Base-by-base conservation (phyloP, 2,113 vertebrate genomes). In the Hystrix cristata region DNA sequence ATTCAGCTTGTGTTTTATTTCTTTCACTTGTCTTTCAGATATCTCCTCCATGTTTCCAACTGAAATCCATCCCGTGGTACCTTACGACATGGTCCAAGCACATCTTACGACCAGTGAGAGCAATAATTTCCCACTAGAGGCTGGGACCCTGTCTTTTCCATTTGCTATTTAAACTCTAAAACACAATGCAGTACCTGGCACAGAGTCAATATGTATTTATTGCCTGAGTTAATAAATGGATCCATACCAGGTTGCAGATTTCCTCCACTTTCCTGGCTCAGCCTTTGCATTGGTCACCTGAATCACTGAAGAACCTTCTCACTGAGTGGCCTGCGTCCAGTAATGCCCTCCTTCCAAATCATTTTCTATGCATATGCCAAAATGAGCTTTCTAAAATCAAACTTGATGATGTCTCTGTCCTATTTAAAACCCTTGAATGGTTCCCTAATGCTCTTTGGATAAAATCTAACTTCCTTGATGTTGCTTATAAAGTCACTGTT, bases 381-480 rank as follows among this genome's bases (percentile, higher is more conserved):
- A 96, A 92, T 64, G 14, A 78, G 76, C 38, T 90, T 90, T 95
- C 76, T 81, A 89, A 97, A 96, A 95, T 31, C 80, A 92, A 92
- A 93, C 83, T 71, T 90, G 57, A 92, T 86, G 55, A 87, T 90
- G 59, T 53, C 18, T 92, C 64, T 97, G 85, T 34, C 53, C 19
- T 85, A 80, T 95, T 87, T 90, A 92, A 96, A 92, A 94, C 9
- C 29, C 12, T 79, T 96, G 23, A 87, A 23, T 51, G 59, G 7
- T 31, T 90, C 38, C 38, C 59, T 92, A 82, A 94, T 67, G 59
- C 34, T 92, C 38, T 76, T 92, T 31, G 23, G 21, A 82, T 85
- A 87, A 95, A 95, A 74, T 78, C 62, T 93, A 85, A 93, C 27
- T 53, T 87, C 57, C 16, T 82, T 69, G 9, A 93, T 53, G 3